Evolutionary conservation across 2,888 invertebrate genomes (phyloP).

Genomic region (Rhamphomyia laevipes): DNA sequence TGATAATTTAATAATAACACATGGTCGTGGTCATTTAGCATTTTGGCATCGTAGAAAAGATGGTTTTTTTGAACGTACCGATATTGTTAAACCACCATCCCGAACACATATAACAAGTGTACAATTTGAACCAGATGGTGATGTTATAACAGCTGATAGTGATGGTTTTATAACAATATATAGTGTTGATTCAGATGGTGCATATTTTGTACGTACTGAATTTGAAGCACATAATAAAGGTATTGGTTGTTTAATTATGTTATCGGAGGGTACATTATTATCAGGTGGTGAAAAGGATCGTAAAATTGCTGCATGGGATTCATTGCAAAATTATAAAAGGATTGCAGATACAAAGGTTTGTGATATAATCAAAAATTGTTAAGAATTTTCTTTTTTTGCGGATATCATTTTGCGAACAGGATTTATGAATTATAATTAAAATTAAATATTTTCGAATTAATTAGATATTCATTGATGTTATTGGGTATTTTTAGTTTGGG

Average conservation of each 20-base stretch:
- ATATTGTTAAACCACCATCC: constrained; percentile 80
- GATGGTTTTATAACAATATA: constrained; percentile 87
- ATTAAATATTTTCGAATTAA: too few relatives aligned
- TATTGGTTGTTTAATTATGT: constrained; percentile 74
- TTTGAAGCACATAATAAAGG: constrained; percentile 83
- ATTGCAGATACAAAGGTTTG: constrained; percentile 86
- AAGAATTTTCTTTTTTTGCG: too few relatives aligned
- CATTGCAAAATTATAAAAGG: constrained; percentile 76
- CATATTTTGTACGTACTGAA: constrained; percentile 79
- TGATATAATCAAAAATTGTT: too few relatives aligned
- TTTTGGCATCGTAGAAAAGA: constrained; percentile 89
- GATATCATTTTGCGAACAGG: too few relatives aligned
- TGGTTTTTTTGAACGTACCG: constrained; percentile 80
- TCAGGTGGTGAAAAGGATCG: constrained; percentile 86
- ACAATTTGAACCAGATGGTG: constrained; percentile 83
- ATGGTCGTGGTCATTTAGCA: constrained; percentile 81
- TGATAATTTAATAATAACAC: constrained; percentile 81
- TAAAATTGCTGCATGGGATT: constrained; percentile 87
- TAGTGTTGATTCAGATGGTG: constrained; percentile 78
- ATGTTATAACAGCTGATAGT: constrained; percentile 84
- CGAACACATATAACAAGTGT: constrained; percentile 75
- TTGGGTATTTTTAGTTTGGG: too few relatives aligned
- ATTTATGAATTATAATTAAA: too few relatives aligned
- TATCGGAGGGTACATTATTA: constrained; percentile 79
- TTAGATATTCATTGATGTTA: too few relatives aligned